Evolutionary conservation across 2,888 invertebrate species (phyloP), one percentile per base, ranked within the genome.

Genomic region (Drosophila flavopinicola): DNA sequence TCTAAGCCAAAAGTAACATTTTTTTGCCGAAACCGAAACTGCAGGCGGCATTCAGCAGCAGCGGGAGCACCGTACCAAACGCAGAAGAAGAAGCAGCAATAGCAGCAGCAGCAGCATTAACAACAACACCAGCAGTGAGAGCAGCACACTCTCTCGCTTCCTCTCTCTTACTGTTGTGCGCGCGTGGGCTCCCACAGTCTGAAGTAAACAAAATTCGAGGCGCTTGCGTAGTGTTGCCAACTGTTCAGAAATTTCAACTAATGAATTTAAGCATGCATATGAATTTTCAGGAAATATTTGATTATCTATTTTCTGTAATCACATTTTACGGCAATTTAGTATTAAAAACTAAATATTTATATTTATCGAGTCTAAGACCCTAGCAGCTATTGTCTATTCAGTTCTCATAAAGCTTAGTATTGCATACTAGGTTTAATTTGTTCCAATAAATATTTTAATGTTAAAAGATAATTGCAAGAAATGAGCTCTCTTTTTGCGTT

Each of bases 131-230:
- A 10, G 13, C 47, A 24, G 52, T 58, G 66, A 33, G 33, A 53
- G 72, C 30, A 66, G 38, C 51, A 20, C 39, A 49, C 66, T 44
- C 42, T 33, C 30, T 41, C 41, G 44, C 39, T 45, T 41, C 11
- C 24, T 30, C 42, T 44, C 39, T 58, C 39, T 39, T 25, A 45
- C 48, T 25, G 44, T 60, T 10, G 25, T 15, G 11, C 30, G 32
- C 59, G 59, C 64, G 45, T 69, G 38, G 72, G 51, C 38, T 59
- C 54, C 25, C 37, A 51, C 32, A 17, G 41, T 38, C 13, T 17
- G 76, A 75, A 78, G 83, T 78, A 78, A 78, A 75, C 78, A 78
- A 82, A 58, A 60, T 57, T 59, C 53, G 35, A 60, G 38, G 38
- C 45, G 30, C 44, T 38, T 13, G 7, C 20, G 25, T 35, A 76